Evolutionary conservation across 2,888 invertebrate genomes (phyloP).

Genomic region (Schizaphis graminum): DNA sequence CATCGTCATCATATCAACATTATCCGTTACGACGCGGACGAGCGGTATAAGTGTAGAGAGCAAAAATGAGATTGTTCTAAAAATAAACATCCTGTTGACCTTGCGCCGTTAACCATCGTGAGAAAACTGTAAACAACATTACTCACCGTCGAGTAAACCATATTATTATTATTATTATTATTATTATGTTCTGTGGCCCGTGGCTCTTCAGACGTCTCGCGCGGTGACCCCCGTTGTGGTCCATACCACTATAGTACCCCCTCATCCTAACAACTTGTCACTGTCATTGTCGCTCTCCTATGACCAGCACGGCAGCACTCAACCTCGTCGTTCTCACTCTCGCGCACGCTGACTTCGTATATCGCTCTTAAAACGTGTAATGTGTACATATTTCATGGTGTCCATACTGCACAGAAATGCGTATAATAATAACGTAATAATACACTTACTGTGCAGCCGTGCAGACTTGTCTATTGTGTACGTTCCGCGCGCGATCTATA

Average conservation of each 20-base stretch:
- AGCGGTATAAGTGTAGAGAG: not conserved
- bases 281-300: not conserved
- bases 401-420: not conserved
- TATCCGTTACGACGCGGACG: constrained; percentile 32
- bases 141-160: not conserved
- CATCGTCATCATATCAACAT: not conserved
- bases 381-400: not conserved
- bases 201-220: constrained; percentile 9
- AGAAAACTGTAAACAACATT: constrained; percentile 57
- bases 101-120: constrained; percentile 46
- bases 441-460: not conserved
- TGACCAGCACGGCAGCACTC: not conserved
- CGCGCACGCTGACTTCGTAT: not conserved
- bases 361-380: not conserved
- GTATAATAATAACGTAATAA: not conserved
- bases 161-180: not conserved
- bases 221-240: not conserved
- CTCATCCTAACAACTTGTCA: not conserved
- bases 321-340: not conserved
- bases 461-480: not conserved
- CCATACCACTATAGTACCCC: not conserved
- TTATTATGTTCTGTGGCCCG: not conserved
- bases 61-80: constrained; percentile 50
- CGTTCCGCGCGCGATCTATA: not conserved
- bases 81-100: constrained; percentile 65